Evolutionary conservation across 2,888 invertebrate species (phyloP).

Genomic region (Druceiella hillmani): DNA sequence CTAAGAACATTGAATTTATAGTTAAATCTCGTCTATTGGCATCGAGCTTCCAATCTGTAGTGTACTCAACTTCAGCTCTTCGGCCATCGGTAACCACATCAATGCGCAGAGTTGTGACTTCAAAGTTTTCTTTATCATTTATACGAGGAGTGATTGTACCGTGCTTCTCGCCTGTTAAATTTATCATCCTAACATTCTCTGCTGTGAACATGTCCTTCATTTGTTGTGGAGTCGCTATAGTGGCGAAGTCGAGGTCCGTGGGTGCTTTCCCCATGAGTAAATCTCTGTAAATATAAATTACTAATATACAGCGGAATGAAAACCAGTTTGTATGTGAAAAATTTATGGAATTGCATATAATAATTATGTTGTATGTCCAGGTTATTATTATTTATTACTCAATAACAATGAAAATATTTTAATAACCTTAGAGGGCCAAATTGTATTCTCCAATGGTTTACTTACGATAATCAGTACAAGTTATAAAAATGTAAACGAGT

Average conservation of each 20-base stretch:
- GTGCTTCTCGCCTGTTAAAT: constrained; percentile 87
- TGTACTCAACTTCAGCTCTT: constrained; percentile 92
- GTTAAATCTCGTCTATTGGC: constrained; percentile 94
- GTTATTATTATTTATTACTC: no score
- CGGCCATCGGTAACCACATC: constrained; percentile 91
- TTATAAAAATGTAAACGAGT: no score
- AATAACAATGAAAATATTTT: no score
- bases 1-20: constrained; percentile 95
- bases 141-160: constrained; percentile 95
- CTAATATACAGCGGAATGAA: no score
- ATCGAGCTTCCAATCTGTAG: constrained; percentile 89
- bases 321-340: no score
- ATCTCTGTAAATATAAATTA: constrained; percentile 50
- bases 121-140: constrained; percentile 91
- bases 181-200: constrained; percentile 87
- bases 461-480: no score
- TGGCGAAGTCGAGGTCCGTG: constrained; percentile 96
- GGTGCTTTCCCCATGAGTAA: constrained; percentile 72
- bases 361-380: no score
- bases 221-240: constrained; percentile 90
- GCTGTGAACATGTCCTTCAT: constrained; percentile 91
- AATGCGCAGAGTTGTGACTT: constrained; percentile 89
- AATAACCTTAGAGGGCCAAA: no score
- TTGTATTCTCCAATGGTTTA: no score
- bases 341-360: no score